A percentile compares a stretch with the other conserved stretches of the same genome.
These are phyloP conservation scores for Eledone cirrhosa DNA, from an alignment of 2,888 invertebrate genomes.

Conservation along the genomic window DNA sequence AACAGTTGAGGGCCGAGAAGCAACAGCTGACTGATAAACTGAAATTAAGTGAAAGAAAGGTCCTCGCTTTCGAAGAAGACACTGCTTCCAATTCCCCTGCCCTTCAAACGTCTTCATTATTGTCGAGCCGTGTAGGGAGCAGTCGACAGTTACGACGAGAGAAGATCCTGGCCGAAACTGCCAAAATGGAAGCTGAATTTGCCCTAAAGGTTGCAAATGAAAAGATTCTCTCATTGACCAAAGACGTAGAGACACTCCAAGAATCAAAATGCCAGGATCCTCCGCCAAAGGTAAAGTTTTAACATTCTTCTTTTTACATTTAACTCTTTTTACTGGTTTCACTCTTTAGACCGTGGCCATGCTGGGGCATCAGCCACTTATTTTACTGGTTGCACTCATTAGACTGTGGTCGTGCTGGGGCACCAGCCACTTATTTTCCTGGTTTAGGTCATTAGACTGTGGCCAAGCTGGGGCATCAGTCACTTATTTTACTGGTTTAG, in stretches of 20 bases:
- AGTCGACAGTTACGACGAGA: constrained; percentile 32
- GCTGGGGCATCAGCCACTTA: too few relatives aligned
- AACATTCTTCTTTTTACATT: too few relatives aligned
- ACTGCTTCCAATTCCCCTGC: too few relatives aligned
- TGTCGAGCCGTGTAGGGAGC: background rate
- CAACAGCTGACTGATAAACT: constrained; percentile 24
- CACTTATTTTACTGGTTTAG: too few relatives aligned
- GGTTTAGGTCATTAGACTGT: too few relatives aligned
- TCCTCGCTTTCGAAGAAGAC: constrained; percentile 36
- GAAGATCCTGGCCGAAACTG: constrained; percentile 38
- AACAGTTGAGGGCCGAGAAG: constrained; percentile 8
- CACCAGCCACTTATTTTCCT: too few relatives aligned
- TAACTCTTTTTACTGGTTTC: too few relatives aligned
- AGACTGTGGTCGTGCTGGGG: too few relatives aligned
- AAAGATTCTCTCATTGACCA: constrained; percentile 29
- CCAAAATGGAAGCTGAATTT: constrained; percentile 42
- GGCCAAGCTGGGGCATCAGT: too few relatives aligned
- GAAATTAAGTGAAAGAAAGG: constrained; percentile 30
- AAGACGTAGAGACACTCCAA: background rate
- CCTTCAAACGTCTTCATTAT: too few relatives aligned
- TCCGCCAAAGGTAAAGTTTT: background rate
- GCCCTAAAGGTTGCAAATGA: constrained; percentile 42
- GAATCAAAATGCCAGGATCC: background rate
- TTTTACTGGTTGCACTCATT: too few relatives aligned
- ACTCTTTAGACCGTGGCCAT: too few relatives aligned